Evolutionary conservation across 2,797 vertebrate species (phyloP).

Genomic region (Epinephelus coioides): DNA sequence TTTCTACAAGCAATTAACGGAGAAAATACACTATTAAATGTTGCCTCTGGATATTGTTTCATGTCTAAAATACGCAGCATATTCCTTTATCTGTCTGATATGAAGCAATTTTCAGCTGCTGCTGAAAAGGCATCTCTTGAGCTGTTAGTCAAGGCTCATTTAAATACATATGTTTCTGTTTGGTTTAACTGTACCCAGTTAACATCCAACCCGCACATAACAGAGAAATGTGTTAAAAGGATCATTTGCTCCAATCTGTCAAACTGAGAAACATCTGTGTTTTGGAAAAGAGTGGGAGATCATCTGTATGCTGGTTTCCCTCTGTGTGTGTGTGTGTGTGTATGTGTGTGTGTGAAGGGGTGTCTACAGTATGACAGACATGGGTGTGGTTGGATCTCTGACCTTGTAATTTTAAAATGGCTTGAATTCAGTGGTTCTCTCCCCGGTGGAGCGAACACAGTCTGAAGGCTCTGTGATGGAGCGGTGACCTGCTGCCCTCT

Average conservation of each 20-base stretch:
- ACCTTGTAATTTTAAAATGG: constrained; percentile 54
- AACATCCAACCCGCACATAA: constrained; percentile 24
- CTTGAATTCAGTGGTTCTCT: constrained; percentile 26
- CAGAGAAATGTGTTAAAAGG: constrained; percentile 44
- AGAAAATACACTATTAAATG: neutral
- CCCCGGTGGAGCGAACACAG: neutral
- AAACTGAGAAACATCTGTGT: constrained; percentile 61
- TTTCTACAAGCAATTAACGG: neutral
- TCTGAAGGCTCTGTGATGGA: constrained; percentile 25
- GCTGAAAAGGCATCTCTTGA: neutral
- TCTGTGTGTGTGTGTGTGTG: neutral
- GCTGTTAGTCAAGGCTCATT: constrained; percentile 53
- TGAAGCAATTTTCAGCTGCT: neutral
- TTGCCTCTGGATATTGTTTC: constrained; percentile 1
- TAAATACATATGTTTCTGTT: constrained; percentile 52
- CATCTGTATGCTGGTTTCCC: neutral
- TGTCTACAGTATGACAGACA: constrained; percentile 36
- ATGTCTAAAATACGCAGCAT: neutral
- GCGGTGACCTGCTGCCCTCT: constrained; percentile 23
- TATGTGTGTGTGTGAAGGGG: neutral
- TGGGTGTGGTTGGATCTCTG: constrained; percentile 51
- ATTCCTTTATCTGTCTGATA: neutral
- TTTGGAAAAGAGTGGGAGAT: constrained; percentile 32
- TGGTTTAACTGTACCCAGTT: constrained; percentile 41
- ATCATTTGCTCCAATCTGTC: constrained; percentile 63